Evolutionary conservation across 2,888 invertebrate species (phyloP).

Genomic region (Cheilosia urbana): DNA sequence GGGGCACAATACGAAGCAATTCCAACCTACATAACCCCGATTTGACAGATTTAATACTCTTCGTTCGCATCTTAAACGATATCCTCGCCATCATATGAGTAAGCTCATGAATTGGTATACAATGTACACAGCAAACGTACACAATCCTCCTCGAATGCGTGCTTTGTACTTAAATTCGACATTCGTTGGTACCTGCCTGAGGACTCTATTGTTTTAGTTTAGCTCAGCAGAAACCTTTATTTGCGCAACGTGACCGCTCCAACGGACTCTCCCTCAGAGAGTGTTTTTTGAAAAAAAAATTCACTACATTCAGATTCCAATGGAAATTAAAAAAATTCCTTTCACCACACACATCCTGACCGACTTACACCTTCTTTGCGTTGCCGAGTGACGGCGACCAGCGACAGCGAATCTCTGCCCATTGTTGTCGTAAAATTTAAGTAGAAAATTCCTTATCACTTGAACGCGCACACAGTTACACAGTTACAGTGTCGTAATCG

Average conservation of each 20-base stretch:
- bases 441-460: conserved; percentile 39
- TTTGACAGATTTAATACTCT: too few species aligned
- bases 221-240: conserved; percentile 1
- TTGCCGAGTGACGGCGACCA: background rate
- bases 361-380: too few species aligned
- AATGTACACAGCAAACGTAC: too few species aligned
- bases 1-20: too few species aligned
- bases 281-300: background rate
- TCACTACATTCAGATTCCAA: conserved; percentile 19
- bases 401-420: background rate
- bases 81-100: too few species aligned
- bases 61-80: too few species aligned
- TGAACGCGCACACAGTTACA: too few species aligned
- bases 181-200: conserved; percentile 1
- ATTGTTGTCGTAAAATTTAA: conserved; percentile 28
- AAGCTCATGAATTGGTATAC: too few species aligned
- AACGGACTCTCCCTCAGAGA: background rate
- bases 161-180: background rate
- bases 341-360: background rate
- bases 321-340: conserved; percentile 37
- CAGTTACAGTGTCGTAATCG: background rate
- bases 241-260: conserved; percentile 8
- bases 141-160: background rate
- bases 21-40: too few species aligned
- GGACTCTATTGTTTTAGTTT: background rate